phyloP scores from a whole-genome alignment of 2,888 invertebrate genomes.

The Oegoconia quadripuncta region DNA sequence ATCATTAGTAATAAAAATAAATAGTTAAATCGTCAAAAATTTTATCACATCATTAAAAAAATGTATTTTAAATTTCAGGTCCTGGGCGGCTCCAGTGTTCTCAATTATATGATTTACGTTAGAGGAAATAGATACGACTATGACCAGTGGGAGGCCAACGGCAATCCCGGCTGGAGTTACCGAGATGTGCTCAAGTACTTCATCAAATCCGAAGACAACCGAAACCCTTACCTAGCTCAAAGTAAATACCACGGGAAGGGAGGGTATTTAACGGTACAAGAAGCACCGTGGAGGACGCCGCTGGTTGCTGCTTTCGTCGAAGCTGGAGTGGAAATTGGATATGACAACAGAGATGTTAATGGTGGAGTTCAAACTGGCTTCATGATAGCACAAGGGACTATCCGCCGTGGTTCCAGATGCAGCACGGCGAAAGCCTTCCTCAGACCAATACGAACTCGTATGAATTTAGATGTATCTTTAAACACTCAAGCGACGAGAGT shows the following conservation, averaged over 20 bases:
- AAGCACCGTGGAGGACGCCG: slow-evolving; percentile 91
- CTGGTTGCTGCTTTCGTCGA: slow-evolving; percentile 90
- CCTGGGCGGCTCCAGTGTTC: slow-evolving; percentile 91
- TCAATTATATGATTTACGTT: slow-evolving; percentile 95
- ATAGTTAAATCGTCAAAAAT: too few species aligned
- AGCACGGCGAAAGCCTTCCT: slow-evolving; percentile 94
- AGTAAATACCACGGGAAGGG: slow-evolving; percentile 85
- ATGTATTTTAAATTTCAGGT: slow-evolving; percentile 67
- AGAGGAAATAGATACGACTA: slow-evolving; percentile 91
- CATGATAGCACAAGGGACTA: slow-evolving; percentile 90
- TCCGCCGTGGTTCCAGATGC: slow-evolving; percentile 88
- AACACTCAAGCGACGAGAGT: slow-evolving; percentile 88
- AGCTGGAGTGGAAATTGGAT: slow-evolving; percentile 90
- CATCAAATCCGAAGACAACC: slow-evolving; percentile 92
- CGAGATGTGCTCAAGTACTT: slow-evolving; percentile 91
- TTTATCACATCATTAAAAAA: too few species aligned
- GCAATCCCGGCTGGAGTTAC: slow-evolving; percentile 95
- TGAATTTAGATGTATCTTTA: slow-evolving; percentile 89
- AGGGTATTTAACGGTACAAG: slow-evolving; percentile 88
- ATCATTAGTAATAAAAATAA: too few species aligned
- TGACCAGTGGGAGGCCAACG: slow-evolving; percentile 91
- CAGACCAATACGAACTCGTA: slow-evolving; percentile 85
- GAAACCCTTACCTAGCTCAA: slow-evolving; percentile 88
- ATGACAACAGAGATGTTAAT: slow-evolving; percentile 90
- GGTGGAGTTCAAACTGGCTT: slow-evolving; percentile 89